Evolutionary conservation across 2,888 invertebrate species (phyloP).

Genomic region (Psylliodes chrysocephalus): DNA sequence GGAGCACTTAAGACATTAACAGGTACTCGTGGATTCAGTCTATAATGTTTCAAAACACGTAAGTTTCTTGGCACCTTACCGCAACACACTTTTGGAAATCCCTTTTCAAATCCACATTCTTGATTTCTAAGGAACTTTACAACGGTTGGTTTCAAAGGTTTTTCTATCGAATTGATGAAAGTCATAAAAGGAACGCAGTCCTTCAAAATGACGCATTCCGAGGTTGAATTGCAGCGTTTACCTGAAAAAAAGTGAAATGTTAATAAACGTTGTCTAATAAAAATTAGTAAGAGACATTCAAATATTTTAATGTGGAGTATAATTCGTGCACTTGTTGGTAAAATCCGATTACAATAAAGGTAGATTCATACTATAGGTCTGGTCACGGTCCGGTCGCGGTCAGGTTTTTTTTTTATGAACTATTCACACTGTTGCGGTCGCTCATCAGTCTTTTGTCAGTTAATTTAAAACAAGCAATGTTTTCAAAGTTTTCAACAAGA

Average conservation of each 20-base stretch:
- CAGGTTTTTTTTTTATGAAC: too few species aligned
- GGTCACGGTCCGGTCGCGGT: too few species aligned
- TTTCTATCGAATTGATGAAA: conserved; percentile 37
- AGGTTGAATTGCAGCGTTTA: conserved; percentile 26
- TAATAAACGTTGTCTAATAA: too few species aligned
- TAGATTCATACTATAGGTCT: too few species aligned
- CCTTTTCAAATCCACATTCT: conserved; percentile 52
- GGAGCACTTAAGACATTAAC: conserved; percentile 5
- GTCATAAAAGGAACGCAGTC: conserved; percentile 46
- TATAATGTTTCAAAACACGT: conserved; percentile 7
- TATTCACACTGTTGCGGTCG: too few species aligned
- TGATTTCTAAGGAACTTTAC: conserved; percentile 49
- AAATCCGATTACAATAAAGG: too few species aligned
- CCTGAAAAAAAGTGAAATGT: conserved; percentile 3
- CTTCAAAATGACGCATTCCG: conserved; percentile 39
- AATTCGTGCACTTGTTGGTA: too few species aligned
- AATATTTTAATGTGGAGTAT: too few species aligned
- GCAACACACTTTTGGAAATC: conserved; percentile 54
- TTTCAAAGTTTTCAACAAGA: too few species aligned
- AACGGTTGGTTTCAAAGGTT: conserved; percentile 45
- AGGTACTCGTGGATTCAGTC: conserved; percentile 6
- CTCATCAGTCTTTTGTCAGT: too few species aligned
- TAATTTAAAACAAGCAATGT: too few species aligned
- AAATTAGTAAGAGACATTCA: too few species aligned
- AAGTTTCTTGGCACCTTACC: conserved; percentile 37